Evolutionary conservation across 2,888 invertebrate genomes (phyloP).

Genomic region (Lagria hirta): DNA sequence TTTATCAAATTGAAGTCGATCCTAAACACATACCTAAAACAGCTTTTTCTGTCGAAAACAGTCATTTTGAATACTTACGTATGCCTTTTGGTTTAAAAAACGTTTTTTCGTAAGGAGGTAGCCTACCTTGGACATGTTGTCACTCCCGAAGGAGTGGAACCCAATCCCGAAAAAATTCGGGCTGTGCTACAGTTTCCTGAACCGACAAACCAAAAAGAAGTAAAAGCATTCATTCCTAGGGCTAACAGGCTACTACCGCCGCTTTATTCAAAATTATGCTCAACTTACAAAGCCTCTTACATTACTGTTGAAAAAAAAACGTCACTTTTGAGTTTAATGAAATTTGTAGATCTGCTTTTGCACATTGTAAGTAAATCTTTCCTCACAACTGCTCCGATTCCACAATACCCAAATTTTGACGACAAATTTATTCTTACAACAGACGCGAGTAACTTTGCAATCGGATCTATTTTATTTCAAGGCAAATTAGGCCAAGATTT

Average conservation of each 20-base stretch:
- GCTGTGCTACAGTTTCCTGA: background rate
- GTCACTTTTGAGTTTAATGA: too few species aligned
- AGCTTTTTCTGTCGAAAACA: constrained; percentile 43
- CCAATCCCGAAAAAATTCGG: constrained; percentile 1
- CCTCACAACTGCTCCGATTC: constrained; percentile 24
- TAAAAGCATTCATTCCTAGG: background rate
- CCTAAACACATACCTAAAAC: constrained; percentile 42
- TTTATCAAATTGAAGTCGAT: constrained; percentile 47
- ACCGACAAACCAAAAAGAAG: background rate
- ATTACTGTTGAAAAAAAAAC: background rate
- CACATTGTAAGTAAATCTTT: too few species aligned
- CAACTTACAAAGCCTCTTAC: background rate
- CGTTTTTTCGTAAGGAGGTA: constrained; percentile 19
- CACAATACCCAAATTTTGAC: constrained; percentile 41
- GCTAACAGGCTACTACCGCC: constrained; percentile 1
- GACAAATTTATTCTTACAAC: constrained; percentile 37
- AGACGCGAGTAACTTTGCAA: constrained; percentile 38
- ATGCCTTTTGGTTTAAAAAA: constrained; percentile 51
- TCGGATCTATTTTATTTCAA: constrained; percentile 40
- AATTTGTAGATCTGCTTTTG: too few species aligned
- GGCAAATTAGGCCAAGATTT: background rate
- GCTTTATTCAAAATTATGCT: constrained; percentile 2
- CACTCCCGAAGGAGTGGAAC: background rate
- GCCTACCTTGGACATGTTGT: background rate
- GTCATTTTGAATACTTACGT: constrained; percentile 45